phyloP scores from a whole-genome alignment of 64 coral and sea anemone genomes.

The Astreopora myriophthalma region DNA sequence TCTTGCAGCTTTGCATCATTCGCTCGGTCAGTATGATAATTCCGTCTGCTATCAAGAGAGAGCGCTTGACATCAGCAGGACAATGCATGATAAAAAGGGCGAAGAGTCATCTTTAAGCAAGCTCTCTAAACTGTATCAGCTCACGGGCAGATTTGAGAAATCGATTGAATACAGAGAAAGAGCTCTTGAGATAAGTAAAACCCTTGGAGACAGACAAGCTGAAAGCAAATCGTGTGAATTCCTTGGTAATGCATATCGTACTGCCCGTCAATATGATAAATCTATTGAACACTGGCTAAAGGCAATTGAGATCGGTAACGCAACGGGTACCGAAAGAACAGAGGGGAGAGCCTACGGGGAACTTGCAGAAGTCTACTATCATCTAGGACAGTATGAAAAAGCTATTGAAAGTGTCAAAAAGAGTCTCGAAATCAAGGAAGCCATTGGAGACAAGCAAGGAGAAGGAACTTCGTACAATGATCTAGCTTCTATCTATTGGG shows the following conservation, averaged over 20 bases:
- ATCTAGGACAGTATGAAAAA: slow-evolving; percentile 7
- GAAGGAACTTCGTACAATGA: slow-evolving; percentile 4
- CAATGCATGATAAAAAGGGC: background rate
- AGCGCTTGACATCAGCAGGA: slow-evolving; percentile 2
- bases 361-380: slow-evolving; percentile 20
- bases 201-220: background rate
- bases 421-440: slow-evolving; percentile 38
- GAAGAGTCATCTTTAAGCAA: slow-evolving; percentile 23
- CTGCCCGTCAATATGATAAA: slow-evolving; percentile 1
- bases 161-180: slow-evolving; percentile 2
- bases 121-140: background rate
- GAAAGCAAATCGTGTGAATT: slow-evolving; percentile 1
- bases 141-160: background rate
- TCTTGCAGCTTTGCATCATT: slow-evolving; percentile 1
- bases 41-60: background rate
- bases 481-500: background rate
- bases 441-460: slow-evolving; percentile 34
- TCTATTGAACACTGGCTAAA: slow-evolving; percentile 3
- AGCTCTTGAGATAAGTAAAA: slow-evolving; percentile 24
- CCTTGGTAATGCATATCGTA: background rate
- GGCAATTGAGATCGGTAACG: background rate
- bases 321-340: background rate
- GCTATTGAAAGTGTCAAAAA: slow-evolving; percentile 31
- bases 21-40: background rate
- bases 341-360: slow-evolving; percentile 24